Evolutionary conservation across 2,888 invertebrate genomes (phyloP), one percentile per base, ranked within the genome.

Genomic region (Priapulus caudatus): DNA sequence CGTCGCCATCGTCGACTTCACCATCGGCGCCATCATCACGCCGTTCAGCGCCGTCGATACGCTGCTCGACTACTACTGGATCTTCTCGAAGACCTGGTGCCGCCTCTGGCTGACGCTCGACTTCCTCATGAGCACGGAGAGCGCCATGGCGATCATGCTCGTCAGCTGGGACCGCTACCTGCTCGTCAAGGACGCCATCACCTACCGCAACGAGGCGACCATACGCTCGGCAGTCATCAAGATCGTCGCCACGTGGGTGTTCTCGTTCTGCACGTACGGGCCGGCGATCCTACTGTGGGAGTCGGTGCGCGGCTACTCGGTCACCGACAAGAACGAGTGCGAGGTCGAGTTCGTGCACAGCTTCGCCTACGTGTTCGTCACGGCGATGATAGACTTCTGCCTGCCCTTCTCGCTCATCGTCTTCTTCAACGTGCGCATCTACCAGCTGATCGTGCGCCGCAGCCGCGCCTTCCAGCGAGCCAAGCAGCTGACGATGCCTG

Each of bases 251-350:
- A 55, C 61, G 1, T 64, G 64, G 64, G 1, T 60, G 0, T 4
- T 59, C 2, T 48, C 63, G 0, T 59, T 63, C 23, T 23, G 56
- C 2, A 21, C 62, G 2, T 64, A 62, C 48, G 56, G 60, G 2
- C 63, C 63, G 0, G 60, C 60, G 0, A 63, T 64, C 19, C 59
- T 63, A 19, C 60, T 61, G 18, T 64, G 59, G 60, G 60, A 62
- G 23, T n/a, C n/a, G n/a, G 52, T 55, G 48, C 59, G 61, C 58
- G 64, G 62, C 2, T 55, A 58, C 33, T 56, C 58, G 10, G 55
- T 50, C 1, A 56, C 61, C 3, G 61, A 54, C 16, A 50, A 50
- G 2, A 52, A 43, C 2, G 61, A 63, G 16, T 64, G 64, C 51
- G 60, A 63, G 51, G 62, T 61, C 2, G 61, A 64, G 49, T 64